phyloP scores from a whole-genome alignment of 2,113 vertebrate genomes.

The Oreotragus oreotragus region DNA sequence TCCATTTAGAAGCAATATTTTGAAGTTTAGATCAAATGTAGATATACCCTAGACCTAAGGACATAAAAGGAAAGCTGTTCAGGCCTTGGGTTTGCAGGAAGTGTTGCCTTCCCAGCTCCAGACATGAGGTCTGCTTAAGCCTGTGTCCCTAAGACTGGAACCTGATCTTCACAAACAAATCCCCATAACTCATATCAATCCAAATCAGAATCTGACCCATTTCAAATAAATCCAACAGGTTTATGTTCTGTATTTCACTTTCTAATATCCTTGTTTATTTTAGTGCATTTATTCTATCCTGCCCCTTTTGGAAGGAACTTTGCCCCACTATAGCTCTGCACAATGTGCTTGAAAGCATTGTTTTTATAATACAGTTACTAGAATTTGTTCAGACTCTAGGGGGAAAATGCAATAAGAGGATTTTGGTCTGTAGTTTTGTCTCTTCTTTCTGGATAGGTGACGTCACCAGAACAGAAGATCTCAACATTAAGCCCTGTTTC shows the following conservation, averaged over 20 bases:
- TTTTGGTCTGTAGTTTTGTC: background rate
- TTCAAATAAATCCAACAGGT: background rate
- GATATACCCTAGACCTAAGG: background rate
- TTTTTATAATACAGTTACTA: background rate
- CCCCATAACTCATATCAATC: background rate
- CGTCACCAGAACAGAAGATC: constrained; percentile 40
- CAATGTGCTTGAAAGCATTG: background rate
- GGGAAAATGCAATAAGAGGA: background rate
- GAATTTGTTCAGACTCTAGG: background rate
- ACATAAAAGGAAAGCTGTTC: background rate
- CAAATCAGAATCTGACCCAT: background rate
- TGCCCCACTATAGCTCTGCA: background rate
- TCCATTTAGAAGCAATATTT: background rate
- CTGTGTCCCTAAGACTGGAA: background rate
- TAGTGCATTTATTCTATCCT: background rate
- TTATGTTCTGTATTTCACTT: background rate
- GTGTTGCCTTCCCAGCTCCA: background rate
- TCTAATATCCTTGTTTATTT: background rate
- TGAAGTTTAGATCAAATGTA: background rate
- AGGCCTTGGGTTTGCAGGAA: background rate
- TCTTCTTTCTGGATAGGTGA: constrained; percentile 57
- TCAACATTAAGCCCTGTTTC: constrained; percentile 1
- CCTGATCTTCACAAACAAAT: background rate
- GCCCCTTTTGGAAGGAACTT: background rate
- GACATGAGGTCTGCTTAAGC: background rate